phyloP scores from a whole-genome alignment of 2,797 vertebrate species.

The Philypnodon macrostomus region DNA sequence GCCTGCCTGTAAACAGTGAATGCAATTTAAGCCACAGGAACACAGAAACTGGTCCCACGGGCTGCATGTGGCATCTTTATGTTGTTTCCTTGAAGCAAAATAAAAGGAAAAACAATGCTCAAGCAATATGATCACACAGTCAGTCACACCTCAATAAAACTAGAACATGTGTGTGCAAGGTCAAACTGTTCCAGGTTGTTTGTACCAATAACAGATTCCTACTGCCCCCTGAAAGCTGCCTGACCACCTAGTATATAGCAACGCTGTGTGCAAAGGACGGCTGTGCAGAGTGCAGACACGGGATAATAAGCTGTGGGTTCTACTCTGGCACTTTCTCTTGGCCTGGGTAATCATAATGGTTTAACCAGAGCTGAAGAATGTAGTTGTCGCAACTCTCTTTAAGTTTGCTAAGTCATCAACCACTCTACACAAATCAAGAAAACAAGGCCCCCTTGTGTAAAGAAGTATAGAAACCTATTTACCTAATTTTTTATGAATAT shows the following conservation, averaged over 20 bases:
- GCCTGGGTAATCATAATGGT: slow-evolving; percentile 54
- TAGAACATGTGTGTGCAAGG: slow-evolving; percentile 27
- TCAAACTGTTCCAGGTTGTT: slow-evolving; percentile 28
- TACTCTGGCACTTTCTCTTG: slow-evolving; percentile 30
- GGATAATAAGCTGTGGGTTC: slow-evolving; percentile 57
- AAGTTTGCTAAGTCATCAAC: slow-evolving; percentile 46
- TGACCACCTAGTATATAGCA: slow-evolving; percentile 35
- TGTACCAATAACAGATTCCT: slow-evolving; percentile 44
- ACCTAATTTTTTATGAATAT: too few species aligned
- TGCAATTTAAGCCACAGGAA: slow-evolving; percentile 1
- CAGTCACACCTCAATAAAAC: slow-evolving; percentile 14
- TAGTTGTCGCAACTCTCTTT: slow-evolving; percentile 34
- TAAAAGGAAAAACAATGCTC: slow-evolving; percentile 1
- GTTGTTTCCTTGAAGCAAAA: slow-evolving; percentile 4
- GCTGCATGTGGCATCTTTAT: slow-evolving; percentile 9
- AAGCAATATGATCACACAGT: slow-evolving; percentile 19
- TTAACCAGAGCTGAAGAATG: slow-evolving; percentile 38
- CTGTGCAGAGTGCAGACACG: slow-evolving; percentile 36
- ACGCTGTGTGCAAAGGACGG: slow-evolving; percentile 38
- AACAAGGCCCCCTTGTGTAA: too few species aligned
- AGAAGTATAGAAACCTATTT: too few species aligned
- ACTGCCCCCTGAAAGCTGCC: slow-evolving; percentile 42
- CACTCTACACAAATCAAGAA: slow-evolving; percentile 16
- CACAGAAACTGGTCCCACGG: too few species aligned
- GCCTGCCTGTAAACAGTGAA: slow-evolving; percentile 74